phyloP scores from a whole-genome alignment of 2,888 invertebrate genomes.

The Leptinotarsa haldemani region DNA sequence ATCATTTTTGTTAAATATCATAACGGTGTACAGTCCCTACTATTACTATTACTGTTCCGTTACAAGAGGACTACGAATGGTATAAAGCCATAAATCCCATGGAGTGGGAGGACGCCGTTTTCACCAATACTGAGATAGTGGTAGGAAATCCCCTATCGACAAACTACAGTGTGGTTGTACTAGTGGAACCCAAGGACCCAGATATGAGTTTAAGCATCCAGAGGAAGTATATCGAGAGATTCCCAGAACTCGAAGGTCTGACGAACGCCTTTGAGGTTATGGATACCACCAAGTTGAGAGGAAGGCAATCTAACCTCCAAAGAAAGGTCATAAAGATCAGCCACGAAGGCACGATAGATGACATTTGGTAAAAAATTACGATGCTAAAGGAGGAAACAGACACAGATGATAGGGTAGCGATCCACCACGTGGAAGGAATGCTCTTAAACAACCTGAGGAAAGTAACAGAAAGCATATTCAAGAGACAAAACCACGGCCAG shows the following conservation, averaged over 20 bases:
- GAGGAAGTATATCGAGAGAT: neutral
- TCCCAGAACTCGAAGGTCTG: neutral
- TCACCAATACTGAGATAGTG: neutral
- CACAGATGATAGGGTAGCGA: too few species aligned
- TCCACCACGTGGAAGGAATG: neutral
- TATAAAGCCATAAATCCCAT: too few species aligned
- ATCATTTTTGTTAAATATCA: too few species aligned
- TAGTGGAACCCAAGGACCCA: neutral
- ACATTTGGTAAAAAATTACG: too few species aligned
- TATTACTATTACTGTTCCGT: too few species aligned
- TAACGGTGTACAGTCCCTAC: too few species aligned
- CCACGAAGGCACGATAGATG: neutral
- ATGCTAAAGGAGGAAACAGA: too few species aligned
- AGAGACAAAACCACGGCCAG: neutral
- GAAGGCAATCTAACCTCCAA: neutral
- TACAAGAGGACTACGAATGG: neutral
- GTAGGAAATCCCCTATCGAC: neutral
- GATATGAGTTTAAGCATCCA: neutral
- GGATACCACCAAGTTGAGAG: neutral
- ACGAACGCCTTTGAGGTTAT: neutral
- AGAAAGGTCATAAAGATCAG: neutral
- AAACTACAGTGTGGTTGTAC: neutral
- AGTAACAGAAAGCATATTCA: neutral
- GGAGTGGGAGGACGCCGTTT: too few species aligned
- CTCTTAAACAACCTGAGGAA: neutral